phyloP scores from a whole-genome alignment of 1,140 invertebrate genomes.

The Brachionus paranguensis region DNA sequence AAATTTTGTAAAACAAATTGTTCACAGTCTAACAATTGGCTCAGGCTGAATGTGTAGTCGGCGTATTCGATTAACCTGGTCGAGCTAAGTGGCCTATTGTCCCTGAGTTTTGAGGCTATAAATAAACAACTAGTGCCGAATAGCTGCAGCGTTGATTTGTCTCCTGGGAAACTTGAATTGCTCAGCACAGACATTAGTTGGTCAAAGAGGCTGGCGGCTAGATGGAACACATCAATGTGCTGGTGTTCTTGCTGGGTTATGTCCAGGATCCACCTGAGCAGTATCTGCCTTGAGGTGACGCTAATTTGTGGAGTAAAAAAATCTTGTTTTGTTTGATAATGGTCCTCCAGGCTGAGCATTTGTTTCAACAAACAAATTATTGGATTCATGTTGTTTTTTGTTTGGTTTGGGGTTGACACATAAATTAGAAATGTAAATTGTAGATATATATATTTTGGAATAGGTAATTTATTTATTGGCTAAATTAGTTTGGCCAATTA shows the following conservation, averaged over 20 bases:
- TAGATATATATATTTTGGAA: not conserved
- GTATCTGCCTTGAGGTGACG: not conserved
- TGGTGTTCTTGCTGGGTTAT: not conserved
- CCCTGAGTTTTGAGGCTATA: not conserved
- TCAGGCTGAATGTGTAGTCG: not conserved
- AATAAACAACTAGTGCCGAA: not conserved
- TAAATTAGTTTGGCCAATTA: not conserved
- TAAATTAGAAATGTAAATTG: not conserved
- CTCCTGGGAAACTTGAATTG: not conserved
- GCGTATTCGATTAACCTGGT: not conserved
- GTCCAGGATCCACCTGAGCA: not conserved
- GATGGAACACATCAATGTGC: not conserved
- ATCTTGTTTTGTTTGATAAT: not conserved
- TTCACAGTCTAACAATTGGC: not conserved
- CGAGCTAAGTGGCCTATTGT: not conserved
- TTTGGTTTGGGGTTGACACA: not conserved
- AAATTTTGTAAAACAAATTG: not conserved
- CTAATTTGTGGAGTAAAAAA: not conserved
- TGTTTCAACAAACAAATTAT: not conserved
- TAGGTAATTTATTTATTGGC: not conserved
- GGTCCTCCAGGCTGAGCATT: not conserved
- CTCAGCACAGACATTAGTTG: not conserved
- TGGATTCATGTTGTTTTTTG: not conserved
- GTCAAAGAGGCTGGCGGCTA: not conserved
- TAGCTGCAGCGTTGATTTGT: not conserved